Evolutionary conservation across 2,888 invertebrate genomes (phyloP).

Genomic region (Agrilus biguttatus): DNA sequence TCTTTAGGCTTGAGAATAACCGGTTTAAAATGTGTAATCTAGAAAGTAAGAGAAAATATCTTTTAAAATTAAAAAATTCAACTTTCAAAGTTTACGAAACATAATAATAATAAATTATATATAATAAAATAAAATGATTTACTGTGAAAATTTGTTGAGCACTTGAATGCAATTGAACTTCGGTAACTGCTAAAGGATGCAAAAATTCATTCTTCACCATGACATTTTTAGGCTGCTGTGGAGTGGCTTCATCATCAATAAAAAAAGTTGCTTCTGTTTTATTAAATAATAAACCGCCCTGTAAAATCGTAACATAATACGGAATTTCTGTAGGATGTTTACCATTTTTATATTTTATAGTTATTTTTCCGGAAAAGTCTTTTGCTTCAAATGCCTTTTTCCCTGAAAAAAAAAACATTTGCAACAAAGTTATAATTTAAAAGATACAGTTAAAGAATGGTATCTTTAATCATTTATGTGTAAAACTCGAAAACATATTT

Average conservation of each 20-base stretch:
- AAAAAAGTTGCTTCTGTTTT: constrained; percentile 37
- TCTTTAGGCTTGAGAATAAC: constrained; percentile 43
- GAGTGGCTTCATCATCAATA: constrained; percentile 22
- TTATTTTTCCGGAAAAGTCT: constrained; percentile 41
- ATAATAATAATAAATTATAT: too few relatives aligned
- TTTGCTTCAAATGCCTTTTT: constrained; percentile 37
- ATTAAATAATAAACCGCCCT: constrained; percentile 43
- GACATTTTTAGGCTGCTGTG: constrained; percentile 33
- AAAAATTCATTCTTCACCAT: constrained; percentile 57
- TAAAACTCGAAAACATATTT: too few relatives aligned
- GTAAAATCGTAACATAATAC: constrained; percentile 44
- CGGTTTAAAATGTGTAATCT: constrained; percentile 47
- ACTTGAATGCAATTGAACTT: constrained; percentile 49
- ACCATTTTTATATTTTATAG: constrained; percentile 36
- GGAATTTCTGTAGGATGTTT: constrained; percentile 42
- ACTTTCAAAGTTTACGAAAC: not conserved
- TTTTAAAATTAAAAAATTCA: not conserved
- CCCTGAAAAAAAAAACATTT: constrained; percentile 38
- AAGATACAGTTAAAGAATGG: not conserved
- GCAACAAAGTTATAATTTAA: not conserved
- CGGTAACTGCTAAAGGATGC: constrained; percentile 56
- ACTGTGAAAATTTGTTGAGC: constrained; percentile 47
- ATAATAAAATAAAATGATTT: constrained; percentile 13
- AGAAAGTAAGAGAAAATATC: constrained; percentile 15
- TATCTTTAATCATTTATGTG: too few relatives aligned